Conservation (phyloP, 2,113 vertebrate genomes). For the Picathartes gymnocephalus region DNA sequence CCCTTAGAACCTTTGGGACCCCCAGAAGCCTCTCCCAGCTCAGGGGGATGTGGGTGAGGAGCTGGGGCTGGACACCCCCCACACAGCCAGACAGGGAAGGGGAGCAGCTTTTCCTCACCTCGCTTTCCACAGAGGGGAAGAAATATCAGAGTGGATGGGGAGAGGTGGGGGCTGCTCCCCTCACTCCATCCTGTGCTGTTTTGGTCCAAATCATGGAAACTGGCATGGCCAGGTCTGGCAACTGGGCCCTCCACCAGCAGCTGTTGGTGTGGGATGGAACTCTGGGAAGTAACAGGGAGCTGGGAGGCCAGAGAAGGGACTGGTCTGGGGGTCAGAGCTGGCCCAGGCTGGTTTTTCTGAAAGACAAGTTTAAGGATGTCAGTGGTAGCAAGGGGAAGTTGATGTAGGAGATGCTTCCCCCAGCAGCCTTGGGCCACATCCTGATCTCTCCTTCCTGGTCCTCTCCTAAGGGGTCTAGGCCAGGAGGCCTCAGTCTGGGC, state of each 20-base stretch:
- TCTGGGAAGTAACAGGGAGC: background rate
- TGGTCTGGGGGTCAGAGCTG: background rate
- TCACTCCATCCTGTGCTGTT: background rate
- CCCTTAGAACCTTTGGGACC: background rate
- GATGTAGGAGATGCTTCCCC: background rate
- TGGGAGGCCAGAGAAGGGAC: accelerated
- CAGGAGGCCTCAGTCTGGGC: background rate
- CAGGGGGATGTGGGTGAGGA: background rate
- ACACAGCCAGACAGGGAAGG: background rate
- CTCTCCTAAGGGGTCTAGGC: background rate
- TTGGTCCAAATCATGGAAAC: background rate
- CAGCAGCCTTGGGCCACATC: background rate
- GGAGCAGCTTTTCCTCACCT: background rate
- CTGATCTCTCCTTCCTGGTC: background rate
- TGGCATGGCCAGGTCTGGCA: background rate
- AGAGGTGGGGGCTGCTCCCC: background rate
- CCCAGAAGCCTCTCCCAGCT: background rate
- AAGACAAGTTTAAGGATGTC: background rate
- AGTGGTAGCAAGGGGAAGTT: background rate
- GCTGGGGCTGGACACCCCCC: background rate
- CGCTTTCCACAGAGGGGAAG: background rate
- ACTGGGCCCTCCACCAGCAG: accelerated
- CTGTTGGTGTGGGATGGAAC: background rate
- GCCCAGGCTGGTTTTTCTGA: background rate
- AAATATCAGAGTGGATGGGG: too few species aligned